A percentile compares a stretch with the other conserved stretches of the same genome.
Conservation (phyloP, 1,140 invertebrate species). For the Ceratosolen solmsi region DNA sequence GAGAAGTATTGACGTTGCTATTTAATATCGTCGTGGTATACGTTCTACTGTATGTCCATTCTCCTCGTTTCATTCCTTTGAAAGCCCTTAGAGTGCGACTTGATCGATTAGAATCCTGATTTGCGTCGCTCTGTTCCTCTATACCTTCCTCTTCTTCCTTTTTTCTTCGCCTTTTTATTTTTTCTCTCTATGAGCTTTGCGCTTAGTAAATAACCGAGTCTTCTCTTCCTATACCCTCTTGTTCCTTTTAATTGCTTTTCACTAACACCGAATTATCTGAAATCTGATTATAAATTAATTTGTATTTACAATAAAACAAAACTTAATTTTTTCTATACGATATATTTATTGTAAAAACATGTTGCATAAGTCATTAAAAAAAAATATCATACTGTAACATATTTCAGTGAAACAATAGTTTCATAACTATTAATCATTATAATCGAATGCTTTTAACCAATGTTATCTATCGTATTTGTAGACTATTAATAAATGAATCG, state of each 20-base stretch:
- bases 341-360: too few species aligned
- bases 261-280: too few species aligned
- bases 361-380: too few species aligned
- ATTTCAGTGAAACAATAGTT: too few species aligned
- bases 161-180: not conserved
- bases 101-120: constrained; percentile 49
- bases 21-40: constrained; percentile 35
- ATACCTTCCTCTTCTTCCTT: not conserved
- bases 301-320: too few species aligned
- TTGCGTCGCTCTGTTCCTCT: constrained; percentile 21
- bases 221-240: not conserved
- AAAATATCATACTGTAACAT: too few species aligned
- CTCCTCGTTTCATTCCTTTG: constrained; percentile 25
- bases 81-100: constrained; percentile 36
- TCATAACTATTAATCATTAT: too few species aligned
- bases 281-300: too few species aligned
- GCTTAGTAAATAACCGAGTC: not conserved
- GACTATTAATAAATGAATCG: too few species aligned
- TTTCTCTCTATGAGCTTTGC: not conserved
- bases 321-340: too few species aligned
- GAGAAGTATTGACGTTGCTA: not conserved
- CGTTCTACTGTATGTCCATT: not conserved
- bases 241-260: not conserved
- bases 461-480: too few species aligned
- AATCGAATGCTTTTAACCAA: too few species aligned